Evolutionary conservation across 2,888 invertebrate species (phyloP), one percentile per base, ranked within the genome.

Genomic region (Exephanes ischioxanthus): DNA sequence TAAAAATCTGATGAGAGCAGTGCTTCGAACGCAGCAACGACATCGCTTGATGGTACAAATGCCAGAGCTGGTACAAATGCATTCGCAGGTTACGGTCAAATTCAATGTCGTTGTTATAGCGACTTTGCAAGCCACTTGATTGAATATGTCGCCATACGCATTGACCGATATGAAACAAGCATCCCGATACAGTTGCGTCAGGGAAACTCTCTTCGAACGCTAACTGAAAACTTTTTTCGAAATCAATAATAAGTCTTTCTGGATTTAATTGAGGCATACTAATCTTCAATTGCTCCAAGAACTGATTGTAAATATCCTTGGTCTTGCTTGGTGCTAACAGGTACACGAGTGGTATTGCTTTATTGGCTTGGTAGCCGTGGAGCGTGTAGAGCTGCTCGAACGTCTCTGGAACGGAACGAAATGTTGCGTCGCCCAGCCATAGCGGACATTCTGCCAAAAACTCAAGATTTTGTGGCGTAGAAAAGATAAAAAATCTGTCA

Each of bases 81-180:
- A 76, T 76, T 22, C 41, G 33, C 22, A 76, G 22, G 19, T 63
- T 22, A 3, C 48, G 16, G 1, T 48, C 63, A 63, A 76, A 76
- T 37, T 41, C 63, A 19, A 22, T n/a, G 41, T 63, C 33, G 5
- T 33, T 16, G 48, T 51, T 61, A 66, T 63, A 80, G 4, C 22
- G 53, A 45, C 37, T 41, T 41, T 75, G 73, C n/a, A 73, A 37
- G 30, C 75, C 80, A 16, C 51, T 45, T 41, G 51, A 41, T 73
- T 80, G 80, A 63, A 80, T 53, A 22, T 73, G 45, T 16, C 67
- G 66, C 73, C 80, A 80, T 26, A 80, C 19, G 53, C 73, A 80
- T 67, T 67, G 73, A 7, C 66, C 51, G 30, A 80, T 67, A 66
- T 80, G 80, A 75, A 80, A 80, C 16, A 73, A 73, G 33, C 75